Evolutionary conservation across 2,113 vertebrate genomes (phyloP).

Genomic region (Hucho hucho): DNA sequence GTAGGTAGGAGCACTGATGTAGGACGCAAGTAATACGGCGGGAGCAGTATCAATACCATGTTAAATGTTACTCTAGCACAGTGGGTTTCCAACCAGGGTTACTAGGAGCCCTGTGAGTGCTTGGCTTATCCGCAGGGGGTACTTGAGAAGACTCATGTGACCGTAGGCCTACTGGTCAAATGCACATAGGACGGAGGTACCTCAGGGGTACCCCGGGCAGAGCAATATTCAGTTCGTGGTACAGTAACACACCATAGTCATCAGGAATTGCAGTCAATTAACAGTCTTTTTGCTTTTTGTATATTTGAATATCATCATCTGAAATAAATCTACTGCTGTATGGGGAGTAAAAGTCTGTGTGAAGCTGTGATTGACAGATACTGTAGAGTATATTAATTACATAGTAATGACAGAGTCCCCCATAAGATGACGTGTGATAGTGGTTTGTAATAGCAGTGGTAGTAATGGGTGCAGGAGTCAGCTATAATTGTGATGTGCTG

Average conservation of each 20-base stretch:
- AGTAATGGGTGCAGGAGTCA: background rate
- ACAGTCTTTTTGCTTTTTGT: background rate
- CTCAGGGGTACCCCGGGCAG: too few species aligned
- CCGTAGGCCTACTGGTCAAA: too few species aligned
- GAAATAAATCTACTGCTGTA: background rate
- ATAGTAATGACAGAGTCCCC: background rate
- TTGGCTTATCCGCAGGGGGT: too few species aligned
- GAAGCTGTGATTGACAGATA: background rate
- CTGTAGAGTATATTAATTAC: background rate
- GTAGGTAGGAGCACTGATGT: conserved; percentile 8
- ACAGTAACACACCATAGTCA: background rate
- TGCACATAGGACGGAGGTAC: too few species aligned
- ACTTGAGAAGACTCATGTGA: too few species aligned
- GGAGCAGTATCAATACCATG: too few species aligned
- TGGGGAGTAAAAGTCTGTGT: background rate
- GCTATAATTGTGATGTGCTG: background rate
- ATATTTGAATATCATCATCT: background rate
- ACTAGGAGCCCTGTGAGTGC: too few species aligned
- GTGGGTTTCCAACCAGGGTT: too few species aligned
- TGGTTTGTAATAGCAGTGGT: background rate
- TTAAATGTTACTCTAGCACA: too few species aligned
- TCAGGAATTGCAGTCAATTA: background rate
- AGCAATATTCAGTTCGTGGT: too few species aligned
- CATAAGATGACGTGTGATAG: background rate
- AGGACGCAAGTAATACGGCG: background rate